Evolutionary conservation across 1,140 invertebrate species (phyloP), one percentile per base, ranked within the genome.

Genomic region (Nylanderia fulva): DNA sequence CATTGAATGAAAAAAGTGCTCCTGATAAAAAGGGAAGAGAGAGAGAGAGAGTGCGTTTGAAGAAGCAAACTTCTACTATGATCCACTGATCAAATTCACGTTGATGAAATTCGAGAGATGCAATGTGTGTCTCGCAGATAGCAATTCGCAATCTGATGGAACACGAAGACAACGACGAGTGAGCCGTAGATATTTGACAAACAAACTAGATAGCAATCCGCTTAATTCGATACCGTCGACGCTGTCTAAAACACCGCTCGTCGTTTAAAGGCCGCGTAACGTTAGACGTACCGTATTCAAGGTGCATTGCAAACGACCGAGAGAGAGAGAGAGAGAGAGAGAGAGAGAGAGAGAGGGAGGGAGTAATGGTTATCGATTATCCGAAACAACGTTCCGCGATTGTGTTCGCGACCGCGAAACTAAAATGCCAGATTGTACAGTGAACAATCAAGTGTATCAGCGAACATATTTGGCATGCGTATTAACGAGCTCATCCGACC

Each of bases 361-460:
- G 3, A 33, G 29, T 33, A 33, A 33, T 33, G 52, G 21, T 8
- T 79, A 79, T 79, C 61, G 76, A 79, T 79, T 79, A 68, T 27
- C 9, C 61, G 39, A 29, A 48, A 39, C 64, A 77, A 52, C 42
- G 74, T 52, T 76, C 29, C 60, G 75, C 60, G 18, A 60, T n/a
- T 13, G 27, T 13, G 21, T 52, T 54, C 36, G 42, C 75, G 5
- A 54, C 75, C 45, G 29, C 76, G 61, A 79, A 54, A 54, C 58
- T 52, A 54, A 79, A 68, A 63, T 33, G 9, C 15, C 21, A 15
- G 45, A 66, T 79, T 79, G 61, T 27, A 2, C 60, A 36, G 60
- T 33, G 58, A 24, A 52, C 29, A 13, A 52, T 64, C 27, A 61
- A 29, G 18, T 64, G 24, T 36, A 27, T 68, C 45, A 13, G 5